Evolutionary conservation across 2,888 invertebrate genomes (phyloP), one percentile per base, ranked within the genome.

Genomic region (Ceraclea dissimilis): DNA sequence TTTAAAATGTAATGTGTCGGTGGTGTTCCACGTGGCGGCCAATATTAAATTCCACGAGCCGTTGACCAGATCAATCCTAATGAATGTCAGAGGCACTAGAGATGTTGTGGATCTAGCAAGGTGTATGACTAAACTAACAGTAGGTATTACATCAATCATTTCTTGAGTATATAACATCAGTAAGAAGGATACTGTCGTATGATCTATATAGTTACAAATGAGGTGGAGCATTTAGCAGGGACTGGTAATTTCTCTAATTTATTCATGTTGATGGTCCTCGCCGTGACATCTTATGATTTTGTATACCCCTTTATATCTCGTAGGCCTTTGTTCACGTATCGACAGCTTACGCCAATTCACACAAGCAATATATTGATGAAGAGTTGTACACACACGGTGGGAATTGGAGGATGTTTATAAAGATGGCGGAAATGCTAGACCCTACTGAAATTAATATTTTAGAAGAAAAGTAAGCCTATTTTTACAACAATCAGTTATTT

Each of bases 11-110:
- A 58, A 53, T 20, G 60, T 65, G 2, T 56, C 59, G 6, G 50
- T 64, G 8, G 54, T 63, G 16, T 63, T 63, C 31, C 62, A 64
- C 43, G 53, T 49, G 19, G 64, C 64, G 21, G 62, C 64, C 19
- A 61, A 60, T 43, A 63, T 64, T 22, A 60, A 62, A 51, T 64
- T 64, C 50, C 58, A 63, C 31, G 63, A 64, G 20, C 51, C 59
- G 2, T 22, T 63, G 8, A 58, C 58, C 6, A 54, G 52, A 48
- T 61, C 63, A 13, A 46, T 63, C 13, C 48, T 63, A 13, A 21
- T 63, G 2, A 64, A 64, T 52, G 56, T 63, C 1, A 55, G 63
- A 54, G 63, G 64, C 33, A 62, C 64, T 2, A 57, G 58, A 33
- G 61, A 63, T n/a, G 50, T 63, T 13, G 22, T 60, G 8, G 56